These are phyloP conservation scores for Thymelicus sylvestris DNA, from an alignment of 2,888 invertebrate species.

Conservation along the genomic window DNA sequence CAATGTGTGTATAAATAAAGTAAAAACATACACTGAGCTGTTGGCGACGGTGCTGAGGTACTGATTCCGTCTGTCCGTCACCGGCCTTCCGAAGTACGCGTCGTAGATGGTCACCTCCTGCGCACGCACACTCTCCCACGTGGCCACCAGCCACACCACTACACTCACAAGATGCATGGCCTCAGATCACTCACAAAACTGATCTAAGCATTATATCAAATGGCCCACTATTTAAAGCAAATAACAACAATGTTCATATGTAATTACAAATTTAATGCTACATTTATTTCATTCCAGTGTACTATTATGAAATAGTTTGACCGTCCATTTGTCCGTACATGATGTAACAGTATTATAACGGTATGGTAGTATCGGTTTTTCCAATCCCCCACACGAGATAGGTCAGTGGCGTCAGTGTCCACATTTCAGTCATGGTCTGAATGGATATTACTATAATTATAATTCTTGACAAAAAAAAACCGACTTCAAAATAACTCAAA, in stretches of 20 bases:
- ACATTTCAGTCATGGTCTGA: too few relatives aligned
- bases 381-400: too few relatives aligned
- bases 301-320: too few relatives aligned
- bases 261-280: too few relatives aligned
- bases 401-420: too few relatives aligned
- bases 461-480: too few relatives aligned
- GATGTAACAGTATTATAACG: too few relatives aligned
- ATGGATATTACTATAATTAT: too few relatives aligned
- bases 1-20: background rate
- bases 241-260: background rate
- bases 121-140: background rate
- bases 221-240: background rate
- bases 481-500: too few relatives aligned
- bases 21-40: background rate
- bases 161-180: background rate
- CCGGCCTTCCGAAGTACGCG: conserved; percentile 18
- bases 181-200: background rate
- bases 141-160: background rate
- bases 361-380: too few relatives aligned
- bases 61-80: conserved; percentile 14
- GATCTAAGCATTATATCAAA: background rate
- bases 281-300: too few relatives aligned
- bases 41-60: background rate
- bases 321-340: too few relatives aligned
- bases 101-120: conserved; percentile 12